These are phyloP conservation scores for Poecilia velifera DNA, from an alignment of 2,797 vertebrate genomes.

Conservation along the genomic window DNA sequence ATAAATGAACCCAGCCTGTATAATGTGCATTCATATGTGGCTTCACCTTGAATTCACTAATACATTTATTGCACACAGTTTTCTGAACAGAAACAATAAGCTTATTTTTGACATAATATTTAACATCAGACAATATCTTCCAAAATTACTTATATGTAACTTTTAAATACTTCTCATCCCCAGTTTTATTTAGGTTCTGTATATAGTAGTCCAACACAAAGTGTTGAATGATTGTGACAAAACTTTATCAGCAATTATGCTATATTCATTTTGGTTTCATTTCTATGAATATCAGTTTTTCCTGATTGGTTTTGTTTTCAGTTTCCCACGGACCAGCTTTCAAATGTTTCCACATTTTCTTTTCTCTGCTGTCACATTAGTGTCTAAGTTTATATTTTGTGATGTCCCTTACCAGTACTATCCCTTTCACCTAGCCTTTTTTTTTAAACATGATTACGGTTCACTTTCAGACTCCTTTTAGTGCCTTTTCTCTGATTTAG, in stretches of 20 bases:
- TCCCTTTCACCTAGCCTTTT: background rate
- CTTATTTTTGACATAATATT: background rate
- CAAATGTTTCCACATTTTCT: background rate
- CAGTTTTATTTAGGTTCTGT: background rate
- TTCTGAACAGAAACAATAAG: background rate
- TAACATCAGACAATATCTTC: background rate
- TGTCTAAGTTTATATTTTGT: background rate
- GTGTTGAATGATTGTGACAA: background rate
- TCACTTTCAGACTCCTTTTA: background rate
- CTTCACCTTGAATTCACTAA: background rate
- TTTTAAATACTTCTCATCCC: too few relatives aligned
- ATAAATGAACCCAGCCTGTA: background rate
- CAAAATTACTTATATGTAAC: background rate
- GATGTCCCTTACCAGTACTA: background rate
- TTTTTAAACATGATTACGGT: background rate
- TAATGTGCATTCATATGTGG: background rate
- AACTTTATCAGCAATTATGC: background rate
- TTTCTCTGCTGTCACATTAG: background rate
- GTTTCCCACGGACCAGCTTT: background rate
- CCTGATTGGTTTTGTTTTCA: background rate
- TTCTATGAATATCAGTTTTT: background rate
- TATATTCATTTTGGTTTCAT: background rate
- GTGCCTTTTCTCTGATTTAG: background rate
- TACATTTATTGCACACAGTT: background rate
- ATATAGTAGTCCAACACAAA: background rate